phyloP scores from a whole-genome alignment of 2,113 vertebrate genomes.

The Anser cygnoides region DNA sequence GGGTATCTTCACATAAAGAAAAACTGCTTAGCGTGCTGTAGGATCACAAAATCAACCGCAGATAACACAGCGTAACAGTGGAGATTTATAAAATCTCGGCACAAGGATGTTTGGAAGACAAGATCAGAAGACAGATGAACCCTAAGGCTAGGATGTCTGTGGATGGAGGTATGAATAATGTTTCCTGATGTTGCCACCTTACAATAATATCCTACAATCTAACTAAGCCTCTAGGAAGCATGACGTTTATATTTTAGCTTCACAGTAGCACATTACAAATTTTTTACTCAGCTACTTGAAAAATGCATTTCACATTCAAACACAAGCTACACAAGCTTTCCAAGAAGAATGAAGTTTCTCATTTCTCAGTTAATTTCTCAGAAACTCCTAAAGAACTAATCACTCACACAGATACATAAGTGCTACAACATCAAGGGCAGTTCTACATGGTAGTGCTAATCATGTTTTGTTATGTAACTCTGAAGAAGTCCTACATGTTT shows the following conservation, averaged over 20 bases:
- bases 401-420: not conserved
- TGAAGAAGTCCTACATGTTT: not conserved
- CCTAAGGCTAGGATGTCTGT: not conserved
- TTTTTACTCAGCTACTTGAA: not conserved
- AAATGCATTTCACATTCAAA: not conserved
- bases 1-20: not conserved
- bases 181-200: not conserved
- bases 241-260: not conserved
- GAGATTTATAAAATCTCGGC: not conserved
- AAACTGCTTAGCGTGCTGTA: not conserved
- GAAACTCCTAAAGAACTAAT: not conserved
- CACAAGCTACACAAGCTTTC: not conserved
- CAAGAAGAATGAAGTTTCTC: not conserved
- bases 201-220: conserved; percentile 23
- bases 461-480: not conserved
- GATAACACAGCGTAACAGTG: not conserved
- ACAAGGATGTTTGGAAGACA: not conserved
- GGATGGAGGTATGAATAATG: not conserved
- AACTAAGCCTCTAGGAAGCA: conserved; percentile 6
- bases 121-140: conserved; percentile 1
- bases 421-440: not conserved
- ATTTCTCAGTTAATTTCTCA: not conserved
- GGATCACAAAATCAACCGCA: not conserved
- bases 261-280: not conserved
- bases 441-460: not conserved